These are phyloP conservation scores for Amphiduros pacificus DNA, from an alignment of 2,888 invertebrate species.

Conservation along the genomic window DNA sequence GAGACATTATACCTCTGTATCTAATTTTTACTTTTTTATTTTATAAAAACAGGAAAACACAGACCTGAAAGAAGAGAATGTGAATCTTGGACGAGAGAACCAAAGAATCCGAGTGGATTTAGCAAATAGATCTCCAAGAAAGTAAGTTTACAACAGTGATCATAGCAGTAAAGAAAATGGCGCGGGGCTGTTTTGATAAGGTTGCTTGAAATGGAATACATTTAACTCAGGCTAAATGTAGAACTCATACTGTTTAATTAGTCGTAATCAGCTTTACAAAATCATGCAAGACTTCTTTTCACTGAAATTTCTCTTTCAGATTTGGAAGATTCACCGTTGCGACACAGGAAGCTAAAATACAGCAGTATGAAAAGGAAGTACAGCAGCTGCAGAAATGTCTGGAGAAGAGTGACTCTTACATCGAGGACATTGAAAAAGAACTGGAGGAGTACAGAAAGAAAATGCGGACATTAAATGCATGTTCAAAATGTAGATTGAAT, in stretches of 20 bases:
- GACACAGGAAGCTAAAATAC: conserved; percentile 50
- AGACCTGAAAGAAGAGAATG: conserved; percentile 48
- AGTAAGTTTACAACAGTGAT: conserved; percentile 38
- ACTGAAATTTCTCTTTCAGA: conserved; percentile 36
- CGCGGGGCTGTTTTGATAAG: no score
- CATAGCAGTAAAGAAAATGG: no score
- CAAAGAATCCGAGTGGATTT: conserved; percentile 46
- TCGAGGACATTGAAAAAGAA: conserved; percentile 48
- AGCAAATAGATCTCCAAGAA: conserved; percentile 49
- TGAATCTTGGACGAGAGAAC: conserved; percentile 47
- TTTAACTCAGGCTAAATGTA: no score
- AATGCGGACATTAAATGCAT: not conserved
- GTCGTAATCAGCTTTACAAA: no score
- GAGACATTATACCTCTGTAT: no score
- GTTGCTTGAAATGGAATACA: no score
- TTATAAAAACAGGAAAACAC: conserved; percentile 53
- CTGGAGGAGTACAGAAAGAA: conserved; percentile 22
- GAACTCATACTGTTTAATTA: no score
- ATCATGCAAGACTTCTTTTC: no score
- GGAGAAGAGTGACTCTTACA: conserved; percentile 51
- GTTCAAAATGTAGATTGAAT: not conserved
- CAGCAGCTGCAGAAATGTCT: conserved; percentile 49
- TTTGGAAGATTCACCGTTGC: conserved; percentile 53
- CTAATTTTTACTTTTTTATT: conserved; percentile 12
- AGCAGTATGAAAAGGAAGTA: conserved; percentile 49